Conservation (phyloP, 2,888 invertebrate genomes). For the Pollenia labialis region DNA sequence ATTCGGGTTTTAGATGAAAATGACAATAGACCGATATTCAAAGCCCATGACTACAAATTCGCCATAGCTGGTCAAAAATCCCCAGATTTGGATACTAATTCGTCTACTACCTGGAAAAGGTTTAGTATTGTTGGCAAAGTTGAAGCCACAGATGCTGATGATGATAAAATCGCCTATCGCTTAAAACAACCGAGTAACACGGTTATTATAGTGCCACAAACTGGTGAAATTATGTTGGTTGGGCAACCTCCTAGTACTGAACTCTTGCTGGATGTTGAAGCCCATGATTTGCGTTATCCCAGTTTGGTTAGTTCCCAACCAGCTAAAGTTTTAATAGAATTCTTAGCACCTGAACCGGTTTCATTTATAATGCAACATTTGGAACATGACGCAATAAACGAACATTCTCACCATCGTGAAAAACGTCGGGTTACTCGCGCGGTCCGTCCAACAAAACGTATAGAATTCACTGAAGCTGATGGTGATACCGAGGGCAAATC, state of each 20-base stretch:
- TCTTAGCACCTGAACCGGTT: slow-evolving; percentile 86
- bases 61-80: slow-evolving; percentile 87
- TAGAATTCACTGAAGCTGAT: slow-evolving; percentile 95
- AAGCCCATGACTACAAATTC: slow-evolving; percentile 91
- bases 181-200: slow-evolving; percentile 91
- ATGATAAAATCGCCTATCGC: slow-evolving; percentile 95
- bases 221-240: slow-evolving; percentile 93
- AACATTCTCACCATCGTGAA: slow-evolving; percentile 87
- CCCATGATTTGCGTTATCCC: slow-evolving; percentile 92
- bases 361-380: slow-evolving; percentile 86
- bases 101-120: slow-evolving; percentile 88
- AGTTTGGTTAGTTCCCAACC: slow-evolving; percentile 89
- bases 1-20: slow-evolving; percentile 94
- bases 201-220: slow-evolving; percentile 95
- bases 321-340: slow-evolving; percentile 91
- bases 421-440: slow-evolving; percentile 94
- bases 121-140: slow-evolving; percentile 94
- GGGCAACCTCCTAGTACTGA: slow-evolving; percentile 89
- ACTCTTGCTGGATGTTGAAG: slow-evolving; percentile 90
- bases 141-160: slow-evolving; percentile 94
- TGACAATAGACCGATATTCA: slow-evolving; percentile 95
- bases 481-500: slow-evolving; percentile 94
- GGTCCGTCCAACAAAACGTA: slow-evolving; percentile 96
- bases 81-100: slow-evolving; percentile 86
- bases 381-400: slow-evolving; percentile 84